phyloP scores from a whole-genome alignment of 2,113 vertebrate genomes.

The Grammomys surdaster region DNA sequence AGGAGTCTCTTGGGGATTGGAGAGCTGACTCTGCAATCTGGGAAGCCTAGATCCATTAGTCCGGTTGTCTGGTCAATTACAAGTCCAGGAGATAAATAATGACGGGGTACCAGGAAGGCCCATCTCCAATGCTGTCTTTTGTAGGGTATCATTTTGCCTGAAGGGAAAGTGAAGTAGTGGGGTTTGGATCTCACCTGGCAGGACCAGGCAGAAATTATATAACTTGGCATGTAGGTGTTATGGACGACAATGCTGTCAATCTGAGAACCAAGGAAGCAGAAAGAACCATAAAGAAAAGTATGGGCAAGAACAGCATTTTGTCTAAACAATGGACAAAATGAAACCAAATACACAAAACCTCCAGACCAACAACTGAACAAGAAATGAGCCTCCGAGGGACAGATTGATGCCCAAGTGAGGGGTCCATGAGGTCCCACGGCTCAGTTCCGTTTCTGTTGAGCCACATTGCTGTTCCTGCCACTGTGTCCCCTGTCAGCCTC shows the following conservation, averaged over 20 bases:
- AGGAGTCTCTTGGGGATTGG: neutral
- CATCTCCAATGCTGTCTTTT: neutral
- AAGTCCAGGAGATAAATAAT: neutral
- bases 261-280: neutral
- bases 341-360: neutral
- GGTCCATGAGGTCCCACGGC: too few species aligned
- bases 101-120: neutral
- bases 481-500: neutral
- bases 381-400: neutral
- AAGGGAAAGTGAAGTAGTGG: neutral
- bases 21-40: neutral
- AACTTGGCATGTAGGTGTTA: neutral
- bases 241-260: neutral
- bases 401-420: neutral
- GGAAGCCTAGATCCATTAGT: neutral
- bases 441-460: neutral
- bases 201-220: neutral
- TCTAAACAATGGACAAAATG: neutral
- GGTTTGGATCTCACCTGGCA: neutral
- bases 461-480: neutral
- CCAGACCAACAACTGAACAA: neutral
- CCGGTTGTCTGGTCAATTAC: neutral
- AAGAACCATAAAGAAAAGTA: neutral
- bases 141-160: neutral
- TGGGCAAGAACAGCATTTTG: neutral